phyloP scores from a whole-genome alignment of 2,797 vertebrate species.

The Trichosurus vulpecula region DNA sequence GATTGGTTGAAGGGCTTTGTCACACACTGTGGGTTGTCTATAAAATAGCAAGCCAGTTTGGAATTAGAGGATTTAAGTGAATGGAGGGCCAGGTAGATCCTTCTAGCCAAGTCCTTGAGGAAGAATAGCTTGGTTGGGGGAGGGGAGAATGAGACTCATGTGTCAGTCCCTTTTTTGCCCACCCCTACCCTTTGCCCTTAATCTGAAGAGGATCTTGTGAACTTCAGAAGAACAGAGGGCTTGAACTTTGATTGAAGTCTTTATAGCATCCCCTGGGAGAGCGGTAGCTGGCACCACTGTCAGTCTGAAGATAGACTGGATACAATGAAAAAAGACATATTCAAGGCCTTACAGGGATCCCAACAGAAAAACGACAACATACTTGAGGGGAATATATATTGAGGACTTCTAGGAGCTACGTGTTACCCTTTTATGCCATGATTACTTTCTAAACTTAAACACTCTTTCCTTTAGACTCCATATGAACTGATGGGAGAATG shows the following conservation, averaged over 20 bases:
- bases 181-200: background rate
- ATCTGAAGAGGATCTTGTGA: background rate
- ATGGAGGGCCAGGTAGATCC: background rate
- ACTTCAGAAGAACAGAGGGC: background rate
- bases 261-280: background rate
- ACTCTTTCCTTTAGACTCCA: background rate
- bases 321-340: background rate
- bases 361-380: background rate
- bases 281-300: background rate
- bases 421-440: background rate
- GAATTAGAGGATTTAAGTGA: background rate
- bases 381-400: background rate
- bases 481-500: background rate
- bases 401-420: background rate
- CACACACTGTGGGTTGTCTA: background rate
- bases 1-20: background rate
- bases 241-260: background rate
- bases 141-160: background rate
- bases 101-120: background rate
- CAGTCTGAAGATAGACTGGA: too few species aligned
- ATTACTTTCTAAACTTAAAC: background rate
- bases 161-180: background rate
- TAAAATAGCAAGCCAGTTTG: background rate
- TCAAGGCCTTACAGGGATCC: background rate
- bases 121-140: background rate